phyloP scores from a whole-genome alignment of 2,888 invertebrate genomes.

The Trachelus iudaicus region DNA sequence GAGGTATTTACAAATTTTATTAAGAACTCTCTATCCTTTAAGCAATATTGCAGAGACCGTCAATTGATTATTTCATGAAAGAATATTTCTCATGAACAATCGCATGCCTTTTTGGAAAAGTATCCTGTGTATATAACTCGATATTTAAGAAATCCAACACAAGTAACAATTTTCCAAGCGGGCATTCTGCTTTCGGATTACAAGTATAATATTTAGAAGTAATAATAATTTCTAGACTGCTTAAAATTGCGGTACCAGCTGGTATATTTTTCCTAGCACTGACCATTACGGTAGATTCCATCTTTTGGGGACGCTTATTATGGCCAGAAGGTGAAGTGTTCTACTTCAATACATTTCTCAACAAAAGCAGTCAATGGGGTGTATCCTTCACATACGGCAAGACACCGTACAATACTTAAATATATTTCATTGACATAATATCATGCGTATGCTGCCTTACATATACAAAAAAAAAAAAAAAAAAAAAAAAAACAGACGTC shows the following conservation, averaged over 20 bases:
- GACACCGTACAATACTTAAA: slow-evolving; percentile 3
- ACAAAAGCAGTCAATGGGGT: slow-evolving; percentile 96
- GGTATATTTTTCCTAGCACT: slow-evolving; percentile 75
- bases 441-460: slow-evolving; percentile 51
- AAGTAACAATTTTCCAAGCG: background rate
- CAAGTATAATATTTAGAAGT: slow-evolving; percentile 3
- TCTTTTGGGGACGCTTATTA: slow-evolving; percentile 88
- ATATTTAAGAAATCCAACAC: background rate
- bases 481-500: slow-evolving; percentile 79
- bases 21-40: background rate
- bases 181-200: background rate
- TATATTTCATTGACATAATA: background rate
- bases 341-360: slow-evolving; percentile 93
- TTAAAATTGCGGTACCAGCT: slow-evolving; percentile 79
- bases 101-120: background rate
- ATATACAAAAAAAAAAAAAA: slow-evolving; percentile 37
- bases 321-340: slow-evolving; percentile 99
- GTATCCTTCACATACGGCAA: slow-evolving; percentile 79
- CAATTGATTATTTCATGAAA: slow-evolving; percentile 36
- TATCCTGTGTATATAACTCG: background rate
- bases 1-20: slow-evolving; percentile 67
- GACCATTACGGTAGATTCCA: slow-evolving; percentile 87
- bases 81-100: background rate
- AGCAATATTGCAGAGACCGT: slow-evolving; percentile 36
- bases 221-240: slow-evolving; percentile 69